phyloP scores from a whole-genome alignment of 2,888 invertebrate genomes.

The Andrena praecox region DNA sequence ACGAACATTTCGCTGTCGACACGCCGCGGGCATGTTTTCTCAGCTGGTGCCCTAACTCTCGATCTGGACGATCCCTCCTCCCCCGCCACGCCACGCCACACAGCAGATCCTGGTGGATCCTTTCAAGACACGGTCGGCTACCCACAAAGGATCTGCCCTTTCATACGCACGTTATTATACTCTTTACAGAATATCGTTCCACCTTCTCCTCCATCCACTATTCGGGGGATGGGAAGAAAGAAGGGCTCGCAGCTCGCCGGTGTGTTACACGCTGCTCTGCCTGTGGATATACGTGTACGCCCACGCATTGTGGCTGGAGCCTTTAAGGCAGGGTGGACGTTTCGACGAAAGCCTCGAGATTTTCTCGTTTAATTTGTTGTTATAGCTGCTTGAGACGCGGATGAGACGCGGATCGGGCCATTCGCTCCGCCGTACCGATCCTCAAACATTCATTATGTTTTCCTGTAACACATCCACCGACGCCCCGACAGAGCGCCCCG shows the following conservation, averaged over 20 bases:
- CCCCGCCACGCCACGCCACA: constrained; percentile 53
- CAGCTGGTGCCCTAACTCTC: constrained; percentile 83
- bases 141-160: constrained; percentile 82
- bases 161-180: constrained; percentile 82
- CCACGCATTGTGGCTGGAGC: constrained; percentile 61
- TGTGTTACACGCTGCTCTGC: constrained; percentile 52
- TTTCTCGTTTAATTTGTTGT: constrained; percentile 83
- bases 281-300: constrained; percentile 46
- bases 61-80: constrained; percentile 56
- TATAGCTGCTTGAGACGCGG: constrained; percentile 81
- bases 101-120: constrained; percentile 76
- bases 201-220: constrained; percentile 64
- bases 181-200: constrained; percentile 83
- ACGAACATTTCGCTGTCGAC: constrained; percentile 72
- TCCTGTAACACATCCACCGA: constrained; percentile 78
- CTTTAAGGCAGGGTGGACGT: constrained; percentile 56
- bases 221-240: constrained; percentile 1
- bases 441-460: constrained; percentile 84
- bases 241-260: constrained; percentile 7
- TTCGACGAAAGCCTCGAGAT: constrained; percentile 72
- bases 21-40: constrained; percentile 82
- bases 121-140: constrained; percentile 84
- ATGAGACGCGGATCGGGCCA: constrained; percentile 75
- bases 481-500: not conserved
- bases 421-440: constrained; percentile 71